A percentile compares a stretch with the other conserved stretches of the same genome.
Evolutionary conservation across 2,113 vertebrate species (phyloP).

Genomic region (Todiramphus saurophagus): DNA sequence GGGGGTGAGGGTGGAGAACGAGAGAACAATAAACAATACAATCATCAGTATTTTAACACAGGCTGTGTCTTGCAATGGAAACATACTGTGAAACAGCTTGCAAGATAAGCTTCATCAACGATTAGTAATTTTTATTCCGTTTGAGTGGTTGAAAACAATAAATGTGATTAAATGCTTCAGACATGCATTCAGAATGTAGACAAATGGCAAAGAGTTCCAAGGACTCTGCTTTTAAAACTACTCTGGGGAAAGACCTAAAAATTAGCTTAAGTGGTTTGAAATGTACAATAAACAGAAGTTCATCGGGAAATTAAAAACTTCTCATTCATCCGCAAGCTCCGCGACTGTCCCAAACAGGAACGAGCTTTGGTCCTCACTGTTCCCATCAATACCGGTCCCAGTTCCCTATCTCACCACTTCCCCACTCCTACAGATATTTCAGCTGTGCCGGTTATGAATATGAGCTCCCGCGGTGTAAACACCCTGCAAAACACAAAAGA

Average conservation of each 20-base stretch:
- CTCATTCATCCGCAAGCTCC: not conserved
- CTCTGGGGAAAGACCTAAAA: constrained; percentile 18
- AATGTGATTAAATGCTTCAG: constrained; percentile 77
- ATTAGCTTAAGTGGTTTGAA: not conserved
- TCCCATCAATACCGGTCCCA: not conserved
- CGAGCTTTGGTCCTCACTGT: not conserved
- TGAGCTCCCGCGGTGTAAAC: not conserved
- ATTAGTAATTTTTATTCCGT: constrained; percentile 80
- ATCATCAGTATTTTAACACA: constrained; percentile 58
- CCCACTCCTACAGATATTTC: not conserved
- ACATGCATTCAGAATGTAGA: constrained; percentile 67
- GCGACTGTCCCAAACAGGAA: not conserved
- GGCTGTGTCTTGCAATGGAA: constrained; percentile 65
- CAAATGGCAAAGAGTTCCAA: constrained; percentile 55
- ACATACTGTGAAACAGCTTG: constrained; percentile 80
- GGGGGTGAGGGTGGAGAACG: constrained; percentile 2
- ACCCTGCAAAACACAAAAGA: not conserved
- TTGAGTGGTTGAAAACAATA: constrained; percentile 78
- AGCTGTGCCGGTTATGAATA: fast-evolving
- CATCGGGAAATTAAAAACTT: not conserved
- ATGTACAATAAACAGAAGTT: not conserved
- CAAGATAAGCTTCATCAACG: constrained; percentile 75
- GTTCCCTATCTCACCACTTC: not conserved
- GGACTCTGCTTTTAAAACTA: constrained; percentile 46
- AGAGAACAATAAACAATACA: constrained; percentile 69